Conservation (phyloP, 2,113 vertebrate genomes). For the Clupea harengus region DNA sequence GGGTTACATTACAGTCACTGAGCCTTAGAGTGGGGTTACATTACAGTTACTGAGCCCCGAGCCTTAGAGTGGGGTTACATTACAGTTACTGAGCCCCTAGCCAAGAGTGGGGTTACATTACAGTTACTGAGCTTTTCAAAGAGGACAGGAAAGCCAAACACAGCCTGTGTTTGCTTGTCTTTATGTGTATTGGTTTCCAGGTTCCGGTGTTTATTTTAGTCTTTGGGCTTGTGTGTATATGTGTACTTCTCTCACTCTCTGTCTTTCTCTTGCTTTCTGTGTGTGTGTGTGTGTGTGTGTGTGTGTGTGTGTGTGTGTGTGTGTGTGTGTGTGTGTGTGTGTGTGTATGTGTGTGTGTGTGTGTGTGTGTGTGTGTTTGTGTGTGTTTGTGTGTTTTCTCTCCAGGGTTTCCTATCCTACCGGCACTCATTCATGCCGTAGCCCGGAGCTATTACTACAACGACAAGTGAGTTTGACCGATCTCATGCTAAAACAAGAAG, state of each 20-base stretch:
- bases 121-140: background rate
- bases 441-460: slow-evolving; percentile 89
- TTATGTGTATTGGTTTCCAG: background rate
- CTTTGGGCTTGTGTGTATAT: background rate
- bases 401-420: slow-evolving; percentile 91
- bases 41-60: background rate
- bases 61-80: background rate
- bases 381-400: background rate
- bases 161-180: background rate
- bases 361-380: background rate
- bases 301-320: background rate
- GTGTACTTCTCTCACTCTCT: background rate
- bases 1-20: background rate
- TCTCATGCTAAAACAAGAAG: background rate
- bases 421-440: slow-evolving; percentile 84
- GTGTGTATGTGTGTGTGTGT: background rate
- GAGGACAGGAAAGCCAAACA: background rate
- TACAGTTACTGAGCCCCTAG: too few relatives aligned
- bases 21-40: background rate
- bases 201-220: slow-evolving; percentile 4
- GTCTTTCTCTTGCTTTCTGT: background rate
- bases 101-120: background rate
- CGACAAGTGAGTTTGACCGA: slow-evolving; percentile 81
- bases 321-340: background rate
- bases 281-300: background rate